These are phyloP conservation scores for Dendrolimus kikuchii DNA, from an alignment of 1,140 invertebrate species.

Conservation along the genomic window DNA sequence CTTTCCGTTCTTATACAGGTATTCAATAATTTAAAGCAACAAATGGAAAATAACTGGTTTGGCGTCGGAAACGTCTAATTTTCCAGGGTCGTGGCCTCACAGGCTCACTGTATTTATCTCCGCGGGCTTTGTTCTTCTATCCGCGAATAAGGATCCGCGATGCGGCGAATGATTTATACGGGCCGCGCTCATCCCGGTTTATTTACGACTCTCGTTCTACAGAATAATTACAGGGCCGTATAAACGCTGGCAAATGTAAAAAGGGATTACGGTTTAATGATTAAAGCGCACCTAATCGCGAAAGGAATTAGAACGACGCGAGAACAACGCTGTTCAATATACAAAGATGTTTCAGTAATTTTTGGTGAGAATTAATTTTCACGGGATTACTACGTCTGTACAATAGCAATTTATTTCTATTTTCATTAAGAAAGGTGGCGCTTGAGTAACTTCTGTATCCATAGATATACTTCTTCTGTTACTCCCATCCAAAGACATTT, in stretches of 20 bases:
- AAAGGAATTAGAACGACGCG: conserved; percentile 19
- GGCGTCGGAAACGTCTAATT: conserved; percentile 39
- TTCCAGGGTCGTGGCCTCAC: conserved; percentile 31
- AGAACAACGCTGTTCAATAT: not conserved
- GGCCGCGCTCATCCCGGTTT: conserved; percentile 58
- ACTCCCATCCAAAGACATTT: no score
- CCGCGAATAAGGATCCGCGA: conserved; percentile 57
- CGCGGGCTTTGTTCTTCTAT: conserved; percentile 58
- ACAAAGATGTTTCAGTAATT: no score
- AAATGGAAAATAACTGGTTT: conserved; percentile 33
- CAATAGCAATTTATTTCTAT: no score
- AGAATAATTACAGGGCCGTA: conserved; percentile 59
- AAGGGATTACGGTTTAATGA: conserved; percentile 55
- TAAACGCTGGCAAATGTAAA: conserved; percentile 60
- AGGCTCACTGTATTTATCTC: conserved; percentile 48
- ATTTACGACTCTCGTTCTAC: conserved; percentile 55
- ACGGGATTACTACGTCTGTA: no score
- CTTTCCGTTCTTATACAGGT: conserved; percentile 12
- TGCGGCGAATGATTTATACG: conserved; percentile 64
- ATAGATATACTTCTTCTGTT: no score
- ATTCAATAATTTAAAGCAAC: conserved; percentile 35
- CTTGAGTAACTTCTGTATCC: no score
- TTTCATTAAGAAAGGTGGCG: no score
- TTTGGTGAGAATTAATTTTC: no score
- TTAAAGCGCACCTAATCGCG: conserved; percentile 31